Conservation (phyloP, 2,113 vertebrate genomes). For the Callopanchax toddi region DNA sequence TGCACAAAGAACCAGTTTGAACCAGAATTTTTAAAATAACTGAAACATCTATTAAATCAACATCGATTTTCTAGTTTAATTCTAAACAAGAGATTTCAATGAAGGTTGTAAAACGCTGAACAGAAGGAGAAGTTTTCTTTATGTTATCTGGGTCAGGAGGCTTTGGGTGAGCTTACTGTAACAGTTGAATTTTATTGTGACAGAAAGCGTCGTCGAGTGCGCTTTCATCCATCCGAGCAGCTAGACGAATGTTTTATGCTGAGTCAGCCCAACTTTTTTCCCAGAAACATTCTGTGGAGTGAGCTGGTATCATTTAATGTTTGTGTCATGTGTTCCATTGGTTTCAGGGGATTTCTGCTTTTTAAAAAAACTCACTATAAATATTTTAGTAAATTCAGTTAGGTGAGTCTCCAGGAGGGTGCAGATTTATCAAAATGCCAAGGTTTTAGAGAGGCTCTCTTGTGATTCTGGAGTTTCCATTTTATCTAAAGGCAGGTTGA, state of each 20-base stretch:
- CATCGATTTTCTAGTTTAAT: neutral
- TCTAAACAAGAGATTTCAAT: neutral
- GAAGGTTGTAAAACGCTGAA: neutral
- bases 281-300: neutral
- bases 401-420: neutral
- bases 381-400: neutral
- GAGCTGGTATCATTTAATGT: neutral
- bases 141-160: conserved; percentile 29
- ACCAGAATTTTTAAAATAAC: conserved; percentile 20
- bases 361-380: neutral
- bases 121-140: conserved; percentile 9
- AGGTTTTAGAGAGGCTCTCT: no score
- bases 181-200: conserved; percentile 30
- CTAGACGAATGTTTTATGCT: neutral
- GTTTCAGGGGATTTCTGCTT: neutral
- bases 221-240: conserved; percentile 20
- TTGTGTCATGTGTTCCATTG: neutral
- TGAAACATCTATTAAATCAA: neutral
- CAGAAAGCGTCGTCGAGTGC: conserved; percentile 26
- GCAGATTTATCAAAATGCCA: neutral
- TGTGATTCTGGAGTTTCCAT: no score
- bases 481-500: no score
- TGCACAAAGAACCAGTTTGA: conserved; percentile 43
- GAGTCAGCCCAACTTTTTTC: conserved; percentile 6
- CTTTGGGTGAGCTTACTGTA: conserved; percentile 23